These are phyloP conservation scores for Panthera leo DNA, from an alignment of 2,113 vertebrate species.

Conservation along the genomic window DNA sequence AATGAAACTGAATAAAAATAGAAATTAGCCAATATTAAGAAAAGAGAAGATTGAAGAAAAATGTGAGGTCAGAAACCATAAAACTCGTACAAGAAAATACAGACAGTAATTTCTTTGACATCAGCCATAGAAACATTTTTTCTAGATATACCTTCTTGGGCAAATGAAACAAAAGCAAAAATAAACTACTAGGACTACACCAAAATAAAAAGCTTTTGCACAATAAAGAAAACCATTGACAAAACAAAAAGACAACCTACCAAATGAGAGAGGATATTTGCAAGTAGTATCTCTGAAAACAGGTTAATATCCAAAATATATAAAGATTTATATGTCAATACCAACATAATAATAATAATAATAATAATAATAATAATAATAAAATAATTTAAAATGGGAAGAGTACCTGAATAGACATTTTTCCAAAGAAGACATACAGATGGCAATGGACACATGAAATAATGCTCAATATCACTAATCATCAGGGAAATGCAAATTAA, in stretches of 20 bases:
- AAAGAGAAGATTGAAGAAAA: background rate
- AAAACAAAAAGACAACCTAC: background rate
- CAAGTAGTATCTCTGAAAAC: background rate
- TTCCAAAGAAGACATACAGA: background rate
- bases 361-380: background rate
- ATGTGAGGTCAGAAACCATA: background rate
- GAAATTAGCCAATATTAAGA: background rate
- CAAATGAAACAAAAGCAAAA: background rate
- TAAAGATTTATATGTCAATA: background rate
- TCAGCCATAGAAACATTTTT: background rate
- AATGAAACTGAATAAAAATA: background rate
- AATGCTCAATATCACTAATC: background rate
- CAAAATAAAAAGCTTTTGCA: background rate
- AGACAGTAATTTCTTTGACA: background rate
- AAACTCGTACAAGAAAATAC: background rate
- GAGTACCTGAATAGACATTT: background rate
- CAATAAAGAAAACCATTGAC: background rate
- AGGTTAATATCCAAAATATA: background rate
- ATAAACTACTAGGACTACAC: background rate
- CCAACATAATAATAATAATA: background rate
- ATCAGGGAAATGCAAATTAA: background rate
- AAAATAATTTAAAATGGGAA: background rate
- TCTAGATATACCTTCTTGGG: background rate
- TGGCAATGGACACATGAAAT: background rate
- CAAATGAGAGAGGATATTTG: background rate